Percentiles rank a stretch among this genome's conserved stretches.
Conservation (phyloP, 2,888 invertebrate species). For the Exocentrus adspersus region DNA sequence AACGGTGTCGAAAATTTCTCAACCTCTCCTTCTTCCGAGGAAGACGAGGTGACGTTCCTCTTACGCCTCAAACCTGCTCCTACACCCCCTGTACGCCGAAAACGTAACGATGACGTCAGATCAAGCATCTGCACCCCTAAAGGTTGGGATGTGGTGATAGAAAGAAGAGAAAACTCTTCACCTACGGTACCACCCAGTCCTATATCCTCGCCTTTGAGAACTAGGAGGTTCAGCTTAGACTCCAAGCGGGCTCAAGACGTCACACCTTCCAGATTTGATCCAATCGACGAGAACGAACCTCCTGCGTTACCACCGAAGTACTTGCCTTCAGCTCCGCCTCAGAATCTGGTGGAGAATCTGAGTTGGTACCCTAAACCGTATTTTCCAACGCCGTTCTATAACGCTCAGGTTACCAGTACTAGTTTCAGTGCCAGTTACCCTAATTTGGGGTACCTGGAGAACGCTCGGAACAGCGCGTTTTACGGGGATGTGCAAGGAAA, state of each 20-base stretch:
- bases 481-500: slow-evolving; percentile 5
- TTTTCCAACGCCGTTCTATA: slow-evolving; percentile 27
- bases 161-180: slow-evolving; percentile 43
- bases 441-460: slow-evolving; percentile 34
- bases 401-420: slow-evolving; percentile 21
- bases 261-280: slow-evolving; percentile 13
- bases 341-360: slow-evolving; percentile 47
- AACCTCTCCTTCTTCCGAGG: slow-evolving; percentile 39
- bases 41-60: slow-evolving; percentile 61
- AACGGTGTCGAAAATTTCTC: background rate
- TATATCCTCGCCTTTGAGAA: slow-evolving; percentile 32
- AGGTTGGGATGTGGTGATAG: slow-evolving; percentile 61
- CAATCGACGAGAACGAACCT: slow-evolving; percentile 30
- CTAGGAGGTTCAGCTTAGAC: slow-evolving; percentile 41
- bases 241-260: slow-evolving; percentile 16
- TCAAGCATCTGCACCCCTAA: slow-evolving; percentile 42
- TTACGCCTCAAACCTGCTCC: slow-evolving; percentile 59
- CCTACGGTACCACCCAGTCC: slow-evolving; percentile 26
- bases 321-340: slow-evolving; percentile 59
- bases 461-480: background rate
- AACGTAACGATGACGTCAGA: slow-evolving; percentile 44
- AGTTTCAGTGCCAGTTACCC: slow-evolving; percentile 40
- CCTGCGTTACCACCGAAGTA: slow-evolving; percentile 52
- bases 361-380: slow-evolving; percentile 46
- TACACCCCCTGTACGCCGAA: slow-evolving; percentile 56